Conservation (phyloP, 2,797 vertebrate species). For the Urophycis tenuis region DNA sequence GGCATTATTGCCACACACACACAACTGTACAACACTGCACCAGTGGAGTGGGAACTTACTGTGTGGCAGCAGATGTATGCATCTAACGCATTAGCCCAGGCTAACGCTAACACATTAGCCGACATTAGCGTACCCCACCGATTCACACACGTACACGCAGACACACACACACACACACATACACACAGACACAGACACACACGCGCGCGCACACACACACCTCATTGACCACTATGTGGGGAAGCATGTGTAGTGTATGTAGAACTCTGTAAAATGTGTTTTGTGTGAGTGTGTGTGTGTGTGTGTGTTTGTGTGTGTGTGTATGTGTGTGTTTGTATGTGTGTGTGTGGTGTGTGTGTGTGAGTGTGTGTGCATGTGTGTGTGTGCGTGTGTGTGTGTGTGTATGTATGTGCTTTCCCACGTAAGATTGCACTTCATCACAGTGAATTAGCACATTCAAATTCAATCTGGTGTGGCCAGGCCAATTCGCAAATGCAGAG, state of each 20-base stretch:
- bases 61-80: neutral
- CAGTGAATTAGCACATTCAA: neutral
- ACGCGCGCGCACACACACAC: neutral
- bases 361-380: conserved; percentile 16
- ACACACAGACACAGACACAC: neutral
- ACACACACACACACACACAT: neutral
- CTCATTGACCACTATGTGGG: neutral
- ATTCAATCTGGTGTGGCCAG: too few relatives aligned
- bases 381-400: neutral
- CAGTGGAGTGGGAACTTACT: neutral
- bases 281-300: too few relatives aligned
- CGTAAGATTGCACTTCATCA: neutral
- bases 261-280: too few relatives aligned
- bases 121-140: too few relatives aligned
- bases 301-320: too few relatives aligned
- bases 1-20: neutral
- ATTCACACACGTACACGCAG: neutral
- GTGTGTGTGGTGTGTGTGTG: neutral
- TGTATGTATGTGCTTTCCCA: neutral
- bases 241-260: too few relatives aligned
- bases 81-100: neutral
- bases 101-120: neutral
- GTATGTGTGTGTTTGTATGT: neutral
- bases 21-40: neutral
- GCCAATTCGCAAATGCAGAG: too few relatives aligned